phyloP scores from a whole-genome alignment of 2,797 vertebrate species.

The Mergus octosetaceus region DNA sequence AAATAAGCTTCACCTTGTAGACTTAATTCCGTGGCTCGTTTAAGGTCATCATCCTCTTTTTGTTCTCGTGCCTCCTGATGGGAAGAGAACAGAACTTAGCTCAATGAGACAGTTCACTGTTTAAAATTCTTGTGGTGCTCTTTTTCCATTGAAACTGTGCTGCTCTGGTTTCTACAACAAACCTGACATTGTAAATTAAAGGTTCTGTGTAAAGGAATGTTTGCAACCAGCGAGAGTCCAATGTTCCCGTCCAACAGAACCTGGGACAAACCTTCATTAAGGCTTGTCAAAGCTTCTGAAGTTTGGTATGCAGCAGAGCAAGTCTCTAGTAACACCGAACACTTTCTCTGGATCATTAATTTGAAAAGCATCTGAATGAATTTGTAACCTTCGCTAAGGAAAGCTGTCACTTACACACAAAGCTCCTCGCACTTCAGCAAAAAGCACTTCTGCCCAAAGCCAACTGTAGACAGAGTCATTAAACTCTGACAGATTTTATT shows the following conservation, averaged over 20 bases:
- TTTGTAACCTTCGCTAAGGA: constrained; percentile 28
- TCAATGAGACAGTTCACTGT: constrained; percentile 60
- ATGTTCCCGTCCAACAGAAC: constrained; percentile 52
- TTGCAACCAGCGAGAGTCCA: constrained; percentile 46
- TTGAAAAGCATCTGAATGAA: constrained; percentile 63
- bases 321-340: not conserved
- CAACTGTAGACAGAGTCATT: not conserved
- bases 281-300: constrained; percentile 55
- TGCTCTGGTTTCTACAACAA: constrained; percentile 70
- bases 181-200: constrained; percentile 68
- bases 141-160: constrained; percentile 48
- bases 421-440: not conserved
- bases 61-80: constrained; percentile 94
- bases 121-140: constrained; percentile 63
- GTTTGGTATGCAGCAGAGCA: constrained; percentile 55
- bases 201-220: constrained; percentile 58
- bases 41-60: constrained; percentile 97
- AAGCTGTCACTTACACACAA: constrained; percentile 49
- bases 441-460: constrained; percentile 12
- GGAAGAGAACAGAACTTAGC: constrained; percentile 68
- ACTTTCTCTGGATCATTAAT: constrained; percentile 37
- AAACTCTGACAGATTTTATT: not conserved
- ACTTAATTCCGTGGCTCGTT: constrained; percentile 97
- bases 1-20: constrained; percentile 88
- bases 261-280: constrained; percentile 64